Evolutionary conservation across 2,113 vertebrate species (phyloP), one percentile per base, ranked within the genome.

Genomic region (Pavo muticus): DNA sequence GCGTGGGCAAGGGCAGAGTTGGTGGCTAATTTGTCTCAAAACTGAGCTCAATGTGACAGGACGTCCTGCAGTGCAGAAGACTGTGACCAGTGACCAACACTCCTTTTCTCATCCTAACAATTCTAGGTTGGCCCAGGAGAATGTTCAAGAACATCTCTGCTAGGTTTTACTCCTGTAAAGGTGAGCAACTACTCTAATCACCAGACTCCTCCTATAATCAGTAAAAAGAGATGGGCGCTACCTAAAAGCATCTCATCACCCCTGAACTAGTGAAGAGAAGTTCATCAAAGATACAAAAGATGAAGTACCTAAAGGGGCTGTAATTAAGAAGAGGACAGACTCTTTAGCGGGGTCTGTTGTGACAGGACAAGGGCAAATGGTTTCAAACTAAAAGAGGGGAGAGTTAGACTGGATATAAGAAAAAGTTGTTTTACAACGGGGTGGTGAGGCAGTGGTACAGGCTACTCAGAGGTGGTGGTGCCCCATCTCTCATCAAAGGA

Each of bases 21-120:
- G 1, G 50, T 29, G 27, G 6, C 13, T 39, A 24, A 44, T 64
- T 50, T 48, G 4, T 50, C 32, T 39, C 21, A 64, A 87, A 50
- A 44, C 21, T n/a, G 32, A 82, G 17, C 48, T 45, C 64, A 0
- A 2, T 2, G 27, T 48, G 39, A 13, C 1, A 2, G 9, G 60
- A 29, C 25, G 10, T 19, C 61, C 29, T 74, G 37, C 16, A 45
- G 39, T n/a, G 9, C 11, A 37, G 68, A 6, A 61, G 19, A 21
- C 24, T 30, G n/a, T 16, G 39, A 39, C 85, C 8, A 4, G 3
- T 30, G 35, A 27, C 15, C 32, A n/a, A 61, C 1, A 0, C 8
- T 15, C 42, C 30, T 37, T 40, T 84, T 44, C 70, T 50, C 37
- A 23, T 50, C 47, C 40, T 29, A 63, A 21, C 10, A 48, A 32